Evolutionary conservation across 1,140 invertebrate genomes (phyloP).

Genomic region (Drosophila erecta): DNA sequence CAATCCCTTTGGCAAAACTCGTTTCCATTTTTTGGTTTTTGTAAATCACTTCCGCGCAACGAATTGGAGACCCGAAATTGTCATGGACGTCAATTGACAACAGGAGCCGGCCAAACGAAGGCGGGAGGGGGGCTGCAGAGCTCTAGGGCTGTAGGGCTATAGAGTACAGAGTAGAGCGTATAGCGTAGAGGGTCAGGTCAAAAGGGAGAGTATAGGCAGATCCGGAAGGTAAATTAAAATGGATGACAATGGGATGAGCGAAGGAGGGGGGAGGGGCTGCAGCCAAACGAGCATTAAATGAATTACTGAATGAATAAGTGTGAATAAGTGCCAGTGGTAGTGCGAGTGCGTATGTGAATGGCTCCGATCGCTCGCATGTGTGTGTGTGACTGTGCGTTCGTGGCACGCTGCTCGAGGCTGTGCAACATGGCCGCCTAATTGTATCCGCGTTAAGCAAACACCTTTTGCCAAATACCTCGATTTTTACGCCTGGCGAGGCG

Average conservation of each 20-base stretch:
- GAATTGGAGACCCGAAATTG: slow-evolving; percentile 72
- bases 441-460: slow-evolving; percentile 68
- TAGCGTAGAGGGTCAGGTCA: slow-evolving; percentile 36
- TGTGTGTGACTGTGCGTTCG: slow-evolving; percentile 36
- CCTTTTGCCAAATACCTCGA: slow-evolving; percentile 64
- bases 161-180: neutral
- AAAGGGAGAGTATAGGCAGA: slow-evolving; percentile 55
- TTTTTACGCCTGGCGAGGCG: slow-evolving; percentile 65
- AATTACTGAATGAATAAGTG: slow-evolving; percentile 61
- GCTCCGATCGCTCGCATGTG: slow-evolving; percentile 10
- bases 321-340: slow-evolving; percentile 17
- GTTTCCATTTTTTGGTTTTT: slow-evolving; percentile 38
- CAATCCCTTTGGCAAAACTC: slow-evolving; percentile 53
- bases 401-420: slow-evolving; percentile 47
- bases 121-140: neutral
- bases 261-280: slow-evolving; percentile 31
- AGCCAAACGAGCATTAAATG: slow-evolving; percentile 76
- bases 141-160: neutral
- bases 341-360: slow-evolving; percentile 19
- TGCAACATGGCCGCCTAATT: slow-evolving; percentile 46
- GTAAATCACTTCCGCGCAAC: slow-evolving; percentile 78
- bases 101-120: slow-evolving; percentile 41
- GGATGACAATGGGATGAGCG: slow-evolving; percentile 75
- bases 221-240: slow-evolving; percentile 83
- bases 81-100: slow-evolving; percentile 78